Base-by-base conservation (phyloP, 2,113 vertebrate genomes). In the Aldabrachelys gigantea region DNA sequence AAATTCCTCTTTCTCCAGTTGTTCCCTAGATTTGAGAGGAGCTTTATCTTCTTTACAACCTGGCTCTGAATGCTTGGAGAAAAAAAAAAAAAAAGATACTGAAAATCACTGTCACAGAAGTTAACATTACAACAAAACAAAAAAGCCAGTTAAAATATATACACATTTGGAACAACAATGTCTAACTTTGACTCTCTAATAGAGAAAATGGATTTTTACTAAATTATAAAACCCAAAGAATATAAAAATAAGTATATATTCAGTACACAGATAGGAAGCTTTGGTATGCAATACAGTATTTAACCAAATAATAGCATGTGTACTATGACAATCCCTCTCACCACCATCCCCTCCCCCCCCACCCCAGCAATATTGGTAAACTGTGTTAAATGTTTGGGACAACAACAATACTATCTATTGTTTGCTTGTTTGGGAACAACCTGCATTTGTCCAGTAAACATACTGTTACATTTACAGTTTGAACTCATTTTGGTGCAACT, bases 1-100 rank as follows among this genome's bases (percentile, higher is more conserved):
- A 81, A 93, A 90, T 22, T 97, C 96, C 13, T 96, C 97, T 87
- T 53, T 92, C 25, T 93, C 87, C n/a, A 93, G 19, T 2, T 87
- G 85, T 69, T 89, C 52, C 16, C 81, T 72, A 84, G 75, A n/a
- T 4, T 57, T 92, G 19, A 16, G 25, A 3, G 72, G 62, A 62
- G 80, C 86, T 93, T 24, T n/a, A 69, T 88, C 84, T 85, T 97
- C 94, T 80, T 91, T 90, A 95, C 6, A 94, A 72, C 87, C 93
- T 87, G 25, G 21, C 14, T 96, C 92, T 75, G 59, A 80, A 84
- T 10, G 65, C 98, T 98, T 14, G 41, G 41, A 83, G 57, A 35
- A 35, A 27, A 31, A 44, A 53, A 14, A 88, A 53, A 17, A 88
- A 21, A 82, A 11, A 27, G 5, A 57, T 27, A 27, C 13, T 2